Conservation (phyloP, 2,797 vertebrate genomes). For the Rhinichthys osculus region DNA sequence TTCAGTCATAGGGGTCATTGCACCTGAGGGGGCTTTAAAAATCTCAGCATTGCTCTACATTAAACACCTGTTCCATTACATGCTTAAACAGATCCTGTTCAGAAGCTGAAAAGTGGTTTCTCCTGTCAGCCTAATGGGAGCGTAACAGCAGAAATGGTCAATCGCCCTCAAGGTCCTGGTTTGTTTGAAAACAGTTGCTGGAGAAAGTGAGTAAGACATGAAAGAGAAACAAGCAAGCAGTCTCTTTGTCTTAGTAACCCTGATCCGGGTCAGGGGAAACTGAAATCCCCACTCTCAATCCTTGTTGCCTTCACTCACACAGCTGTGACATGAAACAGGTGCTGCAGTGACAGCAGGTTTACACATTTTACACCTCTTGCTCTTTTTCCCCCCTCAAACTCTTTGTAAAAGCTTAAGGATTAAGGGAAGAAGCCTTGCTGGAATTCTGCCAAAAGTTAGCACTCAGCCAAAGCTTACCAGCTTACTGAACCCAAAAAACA, state of each 20-base stretch:
- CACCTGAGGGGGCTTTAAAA: conserved; percentile 14
- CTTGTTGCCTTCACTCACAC: conserved; percentile 20
- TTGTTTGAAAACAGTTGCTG: conserved; percentile 39
- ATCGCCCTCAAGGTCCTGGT: conserved; percentile 33
- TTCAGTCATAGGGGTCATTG: conserved; percentile 12
- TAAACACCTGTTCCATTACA: conserved; percentile 34
- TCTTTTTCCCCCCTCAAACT: not conserved
- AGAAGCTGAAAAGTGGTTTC: conserved; percentile 30
- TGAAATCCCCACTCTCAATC: conserved; percentile 30
- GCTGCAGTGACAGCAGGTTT: conserved; percentile 29
- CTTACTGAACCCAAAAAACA: conserved; percentile 33
- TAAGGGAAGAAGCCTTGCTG: conserved; percentile 24
- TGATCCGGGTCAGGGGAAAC: conserved; percentile 23
- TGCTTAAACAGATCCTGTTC: conserved; percentile 28
- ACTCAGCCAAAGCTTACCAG: conserved; percentile 33
- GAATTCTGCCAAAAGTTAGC: conserved; percentile 27
- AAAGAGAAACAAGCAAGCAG: conserved; percentile 26
- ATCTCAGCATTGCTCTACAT: conserved; percentile 17
- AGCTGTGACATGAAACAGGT: conserved; percentile 47
- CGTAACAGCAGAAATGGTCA: not conserved
- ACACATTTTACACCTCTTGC: conserved; percentile 1
- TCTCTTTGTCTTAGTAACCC: conserved; percentile 29
- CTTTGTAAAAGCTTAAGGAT: conserved; percentile 27
- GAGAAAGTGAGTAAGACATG: conserved; percentile 36
- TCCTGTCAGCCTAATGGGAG: conserved; percentile 30